Evolutionary conservation across 2,888 invertebrate species (phyloP).

Genomic region (Melanchra persicariae): DNA sequence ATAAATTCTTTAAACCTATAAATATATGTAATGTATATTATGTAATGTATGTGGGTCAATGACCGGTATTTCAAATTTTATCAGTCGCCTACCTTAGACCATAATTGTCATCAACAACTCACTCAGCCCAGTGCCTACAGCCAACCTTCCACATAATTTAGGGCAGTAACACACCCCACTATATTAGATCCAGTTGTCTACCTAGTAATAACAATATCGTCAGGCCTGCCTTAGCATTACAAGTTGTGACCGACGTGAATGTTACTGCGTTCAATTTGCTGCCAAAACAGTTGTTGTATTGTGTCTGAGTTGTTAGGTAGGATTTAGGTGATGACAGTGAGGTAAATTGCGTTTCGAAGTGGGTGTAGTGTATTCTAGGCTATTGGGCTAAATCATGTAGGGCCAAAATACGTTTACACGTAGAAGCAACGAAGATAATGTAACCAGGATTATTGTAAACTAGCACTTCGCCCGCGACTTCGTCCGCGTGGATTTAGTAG

Average conservation of each 20-base stretch:
- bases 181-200: conserved; percentile 16
- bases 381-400: neutral
- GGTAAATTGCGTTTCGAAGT: conserved; percentile 18
- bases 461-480: no score
- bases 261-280: conserved; percentile 45
- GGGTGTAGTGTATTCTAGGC: neutral
- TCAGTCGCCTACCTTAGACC: no score
- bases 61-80: no score
- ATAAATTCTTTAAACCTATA: no score
- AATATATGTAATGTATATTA: no score
- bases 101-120: no score
- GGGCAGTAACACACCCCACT: conserved; percentile 5
- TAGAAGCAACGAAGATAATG: no score
- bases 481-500: no score
- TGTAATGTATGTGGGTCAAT: no score
- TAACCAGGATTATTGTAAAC: no score
- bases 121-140: no score
- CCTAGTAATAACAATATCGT: conserved; percentile 29
- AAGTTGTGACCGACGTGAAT: conserved; percentile 22
- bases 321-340: conserved; percentile 10
- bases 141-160: conserved; percentile 24
- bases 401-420: neutral
- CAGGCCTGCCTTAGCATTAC: conserved; percentile 22
- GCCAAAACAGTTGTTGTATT: conserved; percentile 48
- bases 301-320: conserved; percentile 19